These are phyloP conservation scores for Naja naja DNA, from an alignment of 2,113 vertebrate species.

Conservation along the genomic window DNA sequence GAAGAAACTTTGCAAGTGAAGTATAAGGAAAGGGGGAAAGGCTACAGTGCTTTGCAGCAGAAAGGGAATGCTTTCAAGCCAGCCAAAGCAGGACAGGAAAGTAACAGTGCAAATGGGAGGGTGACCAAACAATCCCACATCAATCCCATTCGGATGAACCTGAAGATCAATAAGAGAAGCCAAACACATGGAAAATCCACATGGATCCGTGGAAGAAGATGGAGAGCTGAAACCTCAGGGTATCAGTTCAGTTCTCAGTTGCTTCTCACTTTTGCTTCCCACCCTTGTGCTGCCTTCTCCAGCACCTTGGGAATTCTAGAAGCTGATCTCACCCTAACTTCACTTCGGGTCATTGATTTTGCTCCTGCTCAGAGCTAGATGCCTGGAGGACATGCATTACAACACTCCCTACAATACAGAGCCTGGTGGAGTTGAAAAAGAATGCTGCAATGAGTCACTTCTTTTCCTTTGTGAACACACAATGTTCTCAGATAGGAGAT, in stretches of 20 bases:
- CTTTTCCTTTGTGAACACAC: not conserved
- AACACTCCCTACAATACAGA: not conserved
- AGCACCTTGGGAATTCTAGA: not conserved
- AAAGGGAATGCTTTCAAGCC: not conserved
- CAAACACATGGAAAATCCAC: not conserved
- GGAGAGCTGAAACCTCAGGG: not conserved
- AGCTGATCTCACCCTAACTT: not conserved
- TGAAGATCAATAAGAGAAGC: not conserved
- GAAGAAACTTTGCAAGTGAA: conserved; percentile 3
- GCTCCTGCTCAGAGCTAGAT: not conserved
- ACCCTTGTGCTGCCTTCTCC: not conserved
- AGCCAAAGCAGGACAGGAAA: not conserved
- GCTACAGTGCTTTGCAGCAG: conserved; percentile 25
- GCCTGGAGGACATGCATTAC: not conserved
- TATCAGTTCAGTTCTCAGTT: not conserved
- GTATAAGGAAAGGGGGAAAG: not conserved
- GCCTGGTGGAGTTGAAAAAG: not conserved
- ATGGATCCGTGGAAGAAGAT: not conserved
- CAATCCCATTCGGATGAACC: not conserved
- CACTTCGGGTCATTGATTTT: not conserved
- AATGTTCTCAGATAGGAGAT: not conserved
- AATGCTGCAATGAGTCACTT: not conserved
- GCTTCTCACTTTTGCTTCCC: not conserved
- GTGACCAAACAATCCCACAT: not conserved
- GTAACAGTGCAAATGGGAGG: not conserved